Percentiles rank a stretch among this genome's conserved stretches.
These are phyloP conservation scores for Agonopterix subpropinquella DNA, from an alignment of 2,888 invertebrate species.

Conservation along the genomic window DNA sequence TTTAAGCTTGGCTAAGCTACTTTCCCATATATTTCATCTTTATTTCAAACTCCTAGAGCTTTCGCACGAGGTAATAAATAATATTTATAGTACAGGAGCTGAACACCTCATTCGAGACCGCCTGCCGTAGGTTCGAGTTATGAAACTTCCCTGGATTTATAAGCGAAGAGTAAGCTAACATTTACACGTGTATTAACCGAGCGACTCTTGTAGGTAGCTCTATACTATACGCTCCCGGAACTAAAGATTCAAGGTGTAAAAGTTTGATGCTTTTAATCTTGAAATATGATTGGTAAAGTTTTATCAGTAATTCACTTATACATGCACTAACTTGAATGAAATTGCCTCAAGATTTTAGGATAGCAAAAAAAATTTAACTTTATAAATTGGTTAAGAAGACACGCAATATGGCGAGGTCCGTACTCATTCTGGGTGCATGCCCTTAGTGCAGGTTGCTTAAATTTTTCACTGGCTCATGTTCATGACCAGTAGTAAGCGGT, in stretches of 20 bases:
- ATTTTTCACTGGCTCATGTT: no score
- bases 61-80: constrained; percentile 37
- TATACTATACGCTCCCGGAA: not conserved
- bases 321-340: no score
- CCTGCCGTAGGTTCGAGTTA: constrained; percentile 28
- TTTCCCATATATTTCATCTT: constrained; percentile 17
- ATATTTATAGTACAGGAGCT: constrained; percentile 40
- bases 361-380: no score
- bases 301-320: not conserved
- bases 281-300: no score
- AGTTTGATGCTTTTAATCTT: no score
- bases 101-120: constrained; percentile 41
- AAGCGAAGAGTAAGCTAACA: constrained; percentile 30
- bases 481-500: no score
- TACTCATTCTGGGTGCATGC: no score
- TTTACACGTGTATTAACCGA: constrained; percentile 27
- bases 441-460: no score
- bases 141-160: constrained; percentile 43
- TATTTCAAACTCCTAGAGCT: constrained; percentile 27
- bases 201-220: constrained; percentile 19
- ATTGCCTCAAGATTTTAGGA: no score
- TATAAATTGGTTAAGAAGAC: no score
- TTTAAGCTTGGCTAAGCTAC: constrained; percentile 15
- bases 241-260: no score
- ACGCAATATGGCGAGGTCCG: no score